Evolutionary conservation across 2,113 vertebrate species (phyloP), one percentile per base, ranked within the genome.

Genomic region (Salvelinus namaycush): DNA sequence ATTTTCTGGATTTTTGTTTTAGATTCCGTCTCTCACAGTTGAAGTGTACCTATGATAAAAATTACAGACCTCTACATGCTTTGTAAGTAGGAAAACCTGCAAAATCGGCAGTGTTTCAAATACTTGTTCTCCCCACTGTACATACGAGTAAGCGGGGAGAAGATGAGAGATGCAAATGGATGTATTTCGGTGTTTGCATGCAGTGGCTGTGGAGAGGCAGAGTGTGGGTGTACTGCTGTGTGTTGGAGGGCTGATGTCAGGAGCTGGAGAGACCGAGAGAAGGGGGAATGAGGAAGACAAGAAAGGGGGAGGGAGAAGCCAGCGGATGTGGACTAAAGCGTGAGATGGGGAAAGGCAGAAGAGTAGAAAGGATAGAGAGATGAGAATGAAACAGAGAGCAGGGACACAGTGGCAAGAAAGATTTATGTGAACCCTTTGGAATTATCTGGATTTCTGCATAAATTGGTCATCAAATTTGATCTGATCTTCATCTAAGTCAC

Each of bases 241-340:
- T 51, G 83, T 82, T 74, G 88, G 86, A 89, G 79, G 83, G 85
- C 76, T 7, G 51, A 83, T 7, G 74, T 68, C 76, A 79, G 83
- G 62, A 79, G 75, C 78, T 49, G 84, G 69, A 73, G 71, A 80
- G 73, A 76, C 70, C 57, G 69, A 39, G 77, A 76, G 67, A 20
- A 54, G 31, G 75, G 68, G 62, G 59, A 68, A 49, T 65, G 79
- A 84, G 76, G 76, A 78, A 78, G 74, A 22, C 34, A 75, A 75
- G 76, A 72, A 39, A 65, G 57, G 71, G 72, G 76, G 4, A 34
- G 31, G 5, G 31, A 80, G 39, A 69, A 71, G 26, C 44, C 62
- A 54, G 59, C 59, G 39, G 72, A 80, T 73, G 73, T 68, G 70
- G 49, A 16, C 14, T 16, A 60, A 16, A 60, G 59, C 20, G 59